Evolutionary conservation across 2,888 invertebrate genomes (phyloP).

Genomic region (Hypomecis atomaria): DNA sequence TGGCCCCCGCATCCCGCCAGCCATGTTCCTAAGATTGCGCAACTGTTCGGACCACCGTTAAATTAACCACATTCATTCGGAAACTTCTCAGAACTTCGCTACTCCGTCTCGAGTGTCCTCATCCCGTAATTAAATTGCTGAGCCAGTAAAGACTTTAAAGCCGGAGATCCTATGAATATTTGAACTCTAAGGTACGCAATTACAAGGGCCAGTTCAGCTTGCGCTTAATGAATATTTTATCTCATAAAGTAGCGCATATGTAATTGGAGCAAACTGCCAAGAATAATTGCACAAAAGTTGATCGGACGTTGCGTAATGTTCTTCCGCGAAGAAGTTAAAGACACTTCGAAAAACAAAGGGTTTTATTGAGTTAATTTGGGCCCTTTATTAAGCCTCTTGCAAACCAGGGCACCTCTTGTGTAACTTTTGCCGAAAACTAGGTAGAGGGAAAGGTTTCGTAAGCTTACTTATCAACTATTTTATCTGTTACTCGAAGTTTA

Average conservation of each 20-base stretch:
- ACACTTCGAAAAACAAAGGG: slow-evolving; percentile 23
- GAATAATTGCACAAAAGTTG: slow-evolving; percentile 30
- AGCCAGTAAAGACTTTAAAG: slow-evolving; percentile 43
- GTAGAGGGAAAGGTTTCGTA: slow-evolving; percentile 16
- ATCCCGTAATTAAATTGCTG: slow-evolving; percentile 57
- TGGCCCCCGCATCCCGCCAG: slow-evolving; percentile 52
- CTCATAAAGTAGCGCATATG: slow-evolving; percentile 43
- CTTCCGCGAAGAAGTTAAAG: slow-evolving; percentile 19
- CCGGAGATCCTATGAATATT: slow-evolving; percentile 32
- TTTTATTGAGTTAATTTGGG: slow-evolving; percentile 14
- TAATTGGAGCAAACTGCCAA: slow-evolving; percentile 49
- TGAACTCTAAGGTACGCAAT: slow-evolving; percentile 41
- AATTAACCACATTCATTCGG: slow-evolving; percentile 73
- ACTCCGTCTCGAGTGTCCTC: slow-evolving; percentile 55
- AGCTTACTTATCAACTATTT: slow-evolving; percentile 13
- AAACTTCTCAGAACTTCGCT: slow-evolving; percentile 69
- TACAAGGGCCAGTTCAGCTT: slow-evolving; percentile 43
- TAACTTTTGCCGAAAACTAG: slow-evolving; percentile 21
- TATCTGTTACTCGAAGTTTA: slow-evolving; percentile 10
- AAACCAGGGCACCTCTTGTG: slow-evolving; percentile 2
- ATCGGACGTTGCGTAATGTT: slow-evolving; percentile 23
- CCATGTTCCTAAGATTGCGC: slow-evolving; percentile 60
- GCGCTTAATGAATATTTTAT: slow-evolving; percentile 34
- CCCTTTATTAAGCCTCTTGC: slow-evolving; percentile 19
- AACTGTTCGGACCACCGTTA: slow-evolving; percentile 67